Percentiles rank a stretch among this genome's conserved stretches.
phyloP scores from a whole-genome alignment of 2,113 vertebrate genomes.

The human (Homo sapiens) region GRCh38 chr5:121199501-121200000 shows the following conservation, averaged over 20 bases:
- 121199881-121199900: background rate
- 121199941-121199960: background rate
- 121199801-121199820: background rate
- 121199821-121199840: background rate
- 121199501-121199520: rapidly evolving
- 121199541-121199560: rapidly evolving
- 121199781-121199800: background rate
- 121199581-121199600: background rate
- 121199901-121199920: background rate
- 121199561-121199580: background rate
- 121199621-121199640: background rate
- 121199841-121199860: background rate
- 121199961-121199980: background rate
- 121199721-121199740: background rate
- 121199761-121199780: background rate
- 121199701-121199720: background rate
- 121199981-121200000: background rate
- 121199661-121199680: background rate
- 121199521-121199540: rapidly evolving
- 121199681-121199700: background rate
- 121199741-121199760: background rate
- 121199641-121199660: background rate
- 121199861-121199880: background rate
- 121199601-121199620: background rate
- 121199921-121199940: background rate